These are phyloP conservation scores for Tiliacea citrago DNA, from an alignment of 2,888 invertebrate species.

Conservation along the genomic window DNA sequence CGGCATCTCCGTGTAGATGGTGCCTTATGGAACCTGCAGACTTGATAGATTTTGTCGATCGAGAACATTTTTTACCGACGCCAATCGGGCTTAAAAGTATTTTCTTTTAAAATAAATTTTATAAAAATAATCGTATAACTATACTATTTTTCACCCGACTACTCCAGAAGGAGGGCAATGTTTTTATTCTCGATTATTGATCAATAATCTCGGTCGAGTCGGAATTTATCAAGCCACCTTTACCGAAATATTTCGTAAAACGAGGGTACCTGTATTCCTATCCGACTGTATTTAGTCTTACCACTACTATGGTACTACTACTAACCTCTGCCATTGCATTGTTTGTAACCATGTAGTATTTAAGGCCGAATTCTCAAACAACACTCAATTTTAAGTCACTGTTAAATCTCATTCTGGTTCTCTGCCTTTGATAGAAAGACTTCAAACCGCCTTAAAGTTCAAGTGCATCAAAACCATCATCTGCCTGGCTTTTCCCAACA, in stretches of 20 bases:
- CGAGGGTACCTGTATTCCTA: slow-evolving; percentile 20
- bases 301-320: slow-evolving; percentile 12
- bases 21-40: not conserved
- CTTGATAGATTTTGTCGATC: slow-evolving; percentile 16
- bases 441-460: not conserved
- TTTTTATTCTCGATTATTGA: not conserved
- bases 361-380: slow-evolving; percentile 21
- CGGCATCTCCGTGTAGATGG: too few species aligned
- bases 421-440: not conserved
- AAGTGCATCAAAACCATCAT: too few species aligned
- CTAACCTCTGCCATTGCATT: slow-evolving; percentile 28
- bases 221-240: not conserved
- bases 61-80: not conserved
- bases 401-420: not conserved
- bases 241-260: not conserved
- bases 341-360: slow-evolving; percentile 31
- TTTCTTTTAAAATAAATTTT: too few species aligned
- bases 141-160: not conserved
- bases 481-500: too few species aligned
- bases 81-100: not conserved
- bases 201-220: not conserved
- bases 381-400: not conserved
- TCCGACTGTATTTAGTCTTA: slow-evolving; percentile 37
- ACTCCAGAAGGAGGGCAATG: not conserved
- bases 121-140: not conserved